Base-by-base conservation (phyloP, 2,888 invertebrate genomes). In the Zaprionus bogoriensis region DNA sequence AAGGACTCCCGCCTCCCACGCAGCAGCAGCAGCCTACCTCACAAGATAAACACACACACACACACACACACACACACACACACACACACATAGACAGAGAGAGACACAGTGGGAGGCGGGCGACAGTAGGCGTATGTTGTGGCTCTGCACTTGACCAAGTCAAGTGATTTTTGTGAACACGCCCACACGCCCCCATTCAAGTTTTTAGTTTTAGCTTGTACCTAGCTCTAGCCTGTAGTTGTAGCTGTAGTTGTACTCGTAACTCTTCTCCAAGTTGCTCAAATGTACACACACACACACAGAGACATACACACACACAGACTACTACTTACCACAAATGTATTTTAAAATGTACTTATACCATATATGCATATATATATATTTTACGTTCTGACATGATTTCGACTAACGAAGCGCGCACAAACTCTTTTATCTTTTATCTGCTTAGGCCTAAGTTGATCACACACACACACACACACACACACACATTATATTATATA, bases 181-280 rank as follows among this genome's bases (percentile, higher is more conserved):
- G 62, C 67, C 52, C 59, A 45, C n/a, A n/a, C n/a, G 53, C 48
- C 63, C 54, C 70, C 74, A 74, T 74, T 71, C 71, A 79, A 71
- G 68, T 69, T 63, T 69, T 71, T 76, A 75, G 68, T 74, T 71
- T 71, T 76, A 75, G 68, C 73, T 71, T 58, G 14, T 57, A 62
- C 60, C 62, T 77, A 77, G 77, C 71, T 77, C 27, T 77, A 77
- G 59, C 62, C 14, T 67, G 36, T 52, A 76, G 71, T 66, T 69
- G 68, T 74, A 77, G 58, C 41, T 44, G 42, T 52, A 52, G n/a
- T 53, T 50, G 50, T 67, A 67, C 67, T 70, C 48, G 71, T 69
- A 62, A 69, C 73, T 47, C 52, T 63, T 67, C 79, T 82, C 82
- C 80, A 82, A 79, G 80, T 80, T 80, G 80, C 80, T 80, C 82